These are phyloP conservation scores for Holothuria leucospilota DNA, from an alignment of 53 echinoderm and acorn worm genomes.

Conservation along the genomic window DNA sequence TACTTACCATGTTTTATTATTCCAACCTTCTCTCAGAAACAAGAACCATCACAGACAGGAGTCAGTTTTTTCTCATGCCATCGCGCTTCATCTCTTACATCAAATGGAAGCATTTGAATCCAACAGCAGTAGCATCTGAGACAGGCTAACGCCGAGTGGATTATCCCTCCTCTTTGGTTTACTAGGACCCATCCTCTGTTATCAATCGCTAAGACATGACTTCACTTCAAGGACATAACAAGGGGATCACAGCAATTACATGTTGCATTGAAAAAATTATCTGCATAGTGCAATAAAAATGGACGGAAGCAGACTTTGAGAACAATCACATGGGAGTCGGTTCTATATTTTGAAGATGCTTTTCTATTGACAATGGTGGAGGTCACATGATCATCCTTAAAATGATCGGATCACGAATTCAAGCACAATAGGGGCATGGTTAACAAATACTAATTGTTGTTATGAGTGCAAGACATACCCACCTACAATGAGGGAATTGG, in stretches of 20 bases:
- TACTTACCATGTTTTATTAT: no score
- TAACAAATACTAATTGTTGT: no score
- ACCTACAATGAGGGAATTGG: no score
- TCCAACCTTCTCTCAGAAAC: no score
- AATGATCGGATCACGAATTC: no score
- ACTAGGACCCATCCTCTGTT: constrained; percentile 8
- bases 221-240: no score
- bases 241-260: background rate
- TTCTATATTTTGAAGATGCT: constrained; percentile 14
- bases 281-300: background rate
- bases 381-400: background rate
- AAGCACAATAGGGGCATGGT: no score
- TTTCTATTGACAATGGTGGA: background rate
- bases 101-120: background rate
- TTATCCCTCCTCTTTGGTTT: background rate
- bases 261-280: background rate
- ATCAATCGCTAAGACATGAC: no score
- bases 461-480: no score
- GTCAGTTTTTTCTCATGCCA: constrained; percentile 13
- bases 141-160: no score
- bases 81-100: background rate
- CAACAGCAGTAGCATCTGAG: background rate
- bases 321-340: background rate
- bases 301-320: background rate
- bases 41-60: background rate